phyloP scores from a whole-genome alignment of 2,113 vertebrate species.

The Puntigrus tetrazona region DNA sequence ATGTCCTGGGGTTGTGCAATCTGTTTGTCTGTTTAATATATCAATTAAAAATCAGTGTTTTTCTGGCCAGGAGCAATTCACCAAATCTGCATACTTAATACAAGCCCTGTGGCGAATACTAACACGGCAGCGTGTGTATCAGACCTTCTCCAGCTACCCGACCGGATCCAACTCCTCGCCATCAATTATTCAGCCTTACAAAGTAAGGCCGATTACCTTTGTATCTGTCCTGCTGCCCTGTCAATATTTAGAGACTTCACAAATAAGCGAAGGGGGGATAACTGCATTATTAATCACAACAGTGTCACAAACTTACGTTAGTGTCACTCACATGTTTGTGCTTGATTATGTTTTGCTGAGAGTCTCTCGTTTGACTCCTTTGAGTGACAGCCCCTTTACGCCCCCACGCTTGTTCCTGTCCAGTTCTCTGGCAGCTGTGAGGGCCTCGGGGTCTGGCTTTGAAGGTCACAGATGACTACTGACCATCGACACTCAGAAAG shows the following conservation, averaged over 20 bases:
- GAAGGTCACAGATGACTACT: constrained; percentile 44
- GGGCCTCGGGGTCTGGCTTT: neutral
- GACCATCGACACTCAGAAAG: constrained; percentile 16
- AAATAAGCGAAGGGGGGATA: neutral
- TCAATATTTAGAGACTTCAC: constrained; percentile 35
- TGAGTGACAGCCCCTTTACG: constrained; percentile 23
- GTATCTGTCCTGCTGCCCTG: constrained; percentile 30
- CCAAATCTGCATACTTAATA: constrained; percentile 55
- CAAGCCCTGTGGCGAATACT: constrained; percentile 47
- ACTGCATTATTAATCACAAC: constrained; percentile 37
- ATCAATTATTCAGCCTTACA: constrained; percentile 56
- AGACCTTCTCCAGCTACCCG: constrained; percentile 18
- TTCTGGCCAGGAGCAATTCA: constrained; percentile 54
- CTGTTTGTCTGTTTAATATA: constrained; percentile 76
- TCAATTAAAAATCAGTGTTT: constrained; percentile 74
- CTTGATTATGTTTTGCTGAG: neutral
- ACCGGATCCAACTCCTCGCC: constrained; percentile 20
- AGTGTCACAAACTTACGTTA: neutral
- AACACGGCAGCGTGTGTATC: constrained; percentile 56
- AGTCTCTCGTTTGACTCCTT: neutral
- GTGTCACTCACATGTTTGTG: neutral
- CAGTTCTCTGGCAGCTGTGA: constrained; percentile 22
- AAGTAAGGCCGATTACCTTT: constrained; percentile 43
- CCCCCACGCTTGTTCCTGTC: neutral
- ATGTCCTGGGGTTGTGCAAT: constrained; percentile 73